Evolutionary conservation across 2,113 vertebrate species (phyloP).

Genomic region (Gnathonemus echidnorhynchus): DNA sequence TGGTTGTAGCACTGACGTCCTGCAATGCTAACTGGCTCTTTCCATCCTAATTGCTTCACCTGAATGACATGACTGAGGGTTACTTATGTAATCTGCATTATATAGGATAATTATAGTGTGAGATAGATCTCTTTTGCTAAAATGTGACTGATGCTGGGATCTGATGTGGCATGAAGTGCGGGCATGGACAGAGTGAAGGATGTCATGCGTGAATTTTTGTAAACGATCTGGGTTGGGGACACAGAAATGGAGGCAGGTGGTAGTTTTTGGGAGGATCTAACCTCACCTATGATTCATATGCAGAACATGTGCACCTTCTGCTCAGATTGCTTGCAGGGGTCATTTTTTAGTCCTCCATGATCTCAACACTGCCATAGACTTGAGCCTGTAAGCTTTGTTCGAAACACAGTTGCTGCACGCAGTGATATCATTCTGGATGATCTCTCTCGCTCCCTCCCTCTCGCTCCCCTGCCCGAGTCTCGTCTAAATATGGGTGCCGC

Average conservation of each 20-base stretch:
- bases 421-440: neutral
- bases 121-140: neutral
- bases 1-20: neutral
- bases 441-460: neutral
- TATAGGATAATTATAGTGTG: neutral
- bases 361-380: neutral
- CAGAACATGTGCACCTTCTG: neutral
- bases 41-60: neutral
- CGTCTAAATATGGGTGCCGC: neutral
- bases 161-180: neutral
- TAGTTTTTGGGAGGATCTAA: neutral
- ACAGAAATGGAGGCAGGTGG: neutral
- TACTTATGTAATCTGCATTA: neutral
- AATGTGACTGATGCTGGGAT: neutral
- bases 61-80: neutral
- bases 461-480: neutral
- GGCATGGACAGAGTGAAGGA: neutral
- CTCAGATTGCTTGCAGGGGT: neutral
- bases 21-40: neutral
- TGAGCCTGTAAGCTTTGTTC: neutral
- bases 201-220: neutral
- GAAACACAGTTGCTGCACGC: neutral
- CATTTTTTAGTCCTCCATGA: neutral
- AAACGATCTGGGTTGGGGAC: neutral
- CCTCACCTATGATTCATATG: neutral